Base-by-base conservation (phyloP, 2,888 invertebrate species). In the Watsonalla binaria region DNA sequence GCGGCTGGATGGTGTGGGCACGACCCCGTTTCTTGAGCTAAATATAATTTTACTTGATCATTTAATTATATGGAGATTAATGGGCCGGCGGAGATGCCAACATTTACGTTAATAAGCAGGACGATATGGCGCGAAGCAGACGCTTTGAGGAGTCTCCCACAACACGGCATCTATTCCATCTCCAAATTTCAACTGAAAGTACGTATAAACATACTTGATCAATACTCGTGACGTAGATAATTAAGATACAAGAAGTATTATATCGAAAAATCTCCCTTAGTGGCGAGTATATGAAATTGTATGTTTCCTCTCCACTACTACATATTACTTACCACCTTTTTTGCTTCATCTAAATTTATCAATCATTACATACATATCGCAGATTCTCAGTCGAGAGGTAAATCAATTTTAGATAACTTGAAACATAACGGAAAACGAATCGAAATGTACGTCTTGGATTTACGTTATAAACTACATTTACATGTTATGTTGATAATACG, bases 61-160 rank as follows among this genome's bases (percentile, higher is more conserved):
- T 90, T 87, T 90, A 86, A 89, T 89, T 90, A 89, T 88, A 87
- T 88, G 82, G 84, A 89, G 89, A 90, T 90, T 86, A 89, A 90
- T 89, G 81, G 82, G 76, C 77, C 73, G 76, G 76, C 72, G 76
- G 75, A 73, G 81, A 86, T 82, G 87, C 83, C 84, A 85, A 83
- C 83, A 76, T 84, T 79, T 66, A 75, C 80, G 82, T 81, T 84
- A 85, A 81, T 84, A 86, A 82, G 83, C 77, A 78, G 75, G 76
- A 82, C 51, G 49, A 49, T 49, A 49, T 49, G 49, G 49, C 49
- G 39, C 39, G 15, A 49, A 49, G 49, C 49, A 15, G 37, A 15
- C 49, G 13, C 37, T 49, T 7, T 11, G 14, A 46, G 14, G 46
- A n/a, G 46, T 8, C 42, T 11, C 6, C 0, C 42, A 42, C 11